Conservation (phyloP, 1,140 invertebrate species). For the Yoshiicerus persimilis region DNA sequence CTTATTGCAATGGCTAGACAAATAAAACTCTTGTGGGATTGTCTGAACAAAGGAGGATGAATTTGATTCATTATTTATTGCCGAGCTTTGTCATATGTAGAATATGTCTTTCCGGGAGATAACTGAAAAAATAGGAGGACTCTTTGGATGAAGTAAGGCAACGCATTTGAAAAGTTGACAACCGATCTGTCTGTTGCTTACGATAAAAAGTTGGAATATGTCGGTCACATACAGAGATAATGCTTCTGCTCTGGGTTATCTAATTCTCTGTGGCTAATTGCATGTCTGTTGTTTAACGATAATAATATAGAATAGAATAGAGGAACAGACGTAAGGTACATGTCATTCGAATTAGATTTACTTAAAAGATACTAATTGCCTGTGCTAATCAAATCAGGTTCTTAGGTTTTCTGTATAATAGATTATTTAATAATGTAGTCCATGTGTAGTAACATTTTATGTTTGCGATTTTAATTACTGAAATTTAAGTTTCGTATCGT, state of each 20-base stretch:
- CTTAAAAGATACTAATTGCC: not conserved
- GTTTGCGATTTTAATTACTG: not conserved
- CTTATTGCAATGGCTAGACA: too few relatives aligned
- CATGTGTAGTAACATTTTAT: not conserved
- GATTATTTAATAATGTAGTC: not conserved
- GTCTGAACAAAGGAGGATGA: too few relatives aligned
- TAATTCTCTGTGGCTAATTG: not conserved
- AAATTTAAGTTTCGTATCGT: not conserved
- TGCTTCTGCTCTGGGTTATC: not conserved
- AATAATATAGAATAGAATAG: not conserved
- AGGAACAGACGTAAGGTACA: not conserved
- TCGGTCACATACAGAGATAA: not conserved
- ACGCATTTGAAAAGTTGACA: not conserved
- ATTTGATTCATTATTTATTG: too few relatives aligned
- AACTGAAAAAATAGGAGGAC: too few relatives aligned
- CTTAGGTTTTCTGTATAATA: not conserved
- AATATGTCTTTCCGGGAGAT: too few relatives aligned
- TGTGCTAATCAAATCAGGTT: not conserved
- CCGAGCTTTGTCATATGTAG: too few relatives aligned
- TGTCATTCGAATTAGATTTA: not conserved
- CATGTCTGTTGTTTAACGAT: not conserved
- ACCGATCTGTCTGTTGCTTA: not conserved
- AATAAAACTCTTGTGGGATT: too few relatives aligned
- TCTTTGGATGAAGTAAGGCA: not conserved
- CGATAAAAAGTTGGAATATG: not conserved